Base-by-base conservation (phyloP, 2,888 invertebrate genomes). In the Amiota communis region DNA sequence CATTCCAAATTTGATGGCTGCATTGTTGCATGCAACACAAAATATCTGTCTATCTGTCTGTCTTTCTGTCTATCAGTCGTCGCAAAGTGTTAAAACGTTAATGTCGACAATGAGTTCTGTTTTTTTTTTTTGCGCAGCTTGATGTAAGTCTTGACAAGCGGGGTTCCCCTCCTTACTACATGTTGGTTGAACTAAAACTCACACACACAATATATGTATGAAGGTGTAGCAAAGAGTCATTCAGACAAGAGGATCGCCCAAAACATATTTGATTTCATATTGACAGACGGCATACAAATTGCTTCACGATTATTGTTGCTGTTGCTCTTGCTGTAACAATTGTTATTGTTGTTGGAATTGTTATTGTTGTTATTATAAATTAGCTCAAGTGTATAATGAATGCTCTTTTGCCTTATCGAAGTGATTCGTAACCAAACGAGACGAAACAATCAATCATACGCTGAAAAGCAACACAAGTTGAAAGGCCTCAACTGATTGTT, bases 231-330 rank as follows among this genome's bases (percentile, higher is more conserved):
- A 75, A 74, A 61, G 71, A 68, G 47, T 23, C 63, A 76, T 76
- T 72, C 82, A 72, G 75, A 83, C 86, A 86, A 83, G 85, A 83
- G 83, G 82, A 86, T 79, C 78, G 81, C 76, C 63, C 82, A 78
- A 80, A 82, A 72, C 79, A 59, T 78, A 82, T 82, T 83, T 86
- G 85, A 85, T 83, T 80, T 70, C 76, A 77, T 86, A 86, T 83
- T 85, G 86, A 83, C 83, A 85, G 86, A 73, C 85, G 74, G 78
- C 86, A 85, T 83, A 83, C 83, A 83, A 86, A 83, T 83, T 77
- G 78, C 80, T 73, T 76, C 80, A 79, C 75, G 79, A 80, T 81
- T 75, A 9, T 61, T 61, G 23, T 61, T 61, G 61, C 23, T 56
- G 47, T 46, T 68, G 67, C 67, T 68, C 36, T 36, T 68, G 20